Evolutionary conservation across 1,140 invertebrate genomes (phyloP), one percentile per base, ranked within the genome.

Genomic region (Aculops lycopersici): DNA sequence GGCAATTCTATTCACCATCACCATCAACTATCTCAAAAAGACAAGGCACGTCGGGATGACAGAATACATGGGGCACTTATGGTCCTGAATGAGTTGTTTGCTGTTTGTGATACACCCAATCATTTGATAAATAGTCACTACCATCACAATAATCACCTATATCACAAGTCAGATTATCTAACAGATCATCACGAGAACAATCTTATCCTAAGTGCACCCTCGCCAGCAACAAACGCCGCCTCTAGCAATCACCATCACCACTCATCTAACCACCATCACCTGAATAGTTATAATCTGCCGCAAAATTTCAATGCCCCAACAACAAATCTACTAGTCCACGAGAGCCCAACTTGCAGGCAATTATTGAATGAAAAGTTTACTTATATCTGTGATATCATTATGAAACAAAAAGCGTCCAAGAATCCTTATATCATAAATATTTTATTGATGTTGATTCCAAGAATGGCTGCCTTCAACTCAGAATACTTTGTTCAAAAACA

Each of bases 41-140:
- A n/a, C n/a, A n/a, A 75, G 16, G 67, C 74, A 41, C 72, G 69
- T 4, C 66, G 67, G 47, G 88, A 95, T 50, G 88, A 95, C 54
- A 65, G 72, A 53, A 69, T 83, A 18, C 88, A 95, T 55, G 83
- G 84, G 13, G 79, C 79, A 1, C 59, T 97, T 1, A 62, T 97
- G 13, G 77, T 95, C 13, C 58, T 94, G 2, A 92, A 94, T 61
- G 90, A 97, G 56, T 58, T 98, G 0, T 59, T 97, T 2, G 60
- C 86, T 45, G 86, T 80, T 52, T 76, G 79, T 37, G 88, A 94
- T 60, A 67, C 38, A 35, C 39, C 41, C 17, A 20, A 18, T n/a
- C 15, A 21, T 13, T 21, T 42, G 14, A n/a, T 40, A 36, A 17
- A 13, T 38, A 38, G 16, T 38, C 12, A 38, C 12, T 38, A 12